These are phyloP conservation scores for Cottus gobio DNA, from an alignment of 2,113 vertebrate genomes.

Conservation along the genomic window DNA sequence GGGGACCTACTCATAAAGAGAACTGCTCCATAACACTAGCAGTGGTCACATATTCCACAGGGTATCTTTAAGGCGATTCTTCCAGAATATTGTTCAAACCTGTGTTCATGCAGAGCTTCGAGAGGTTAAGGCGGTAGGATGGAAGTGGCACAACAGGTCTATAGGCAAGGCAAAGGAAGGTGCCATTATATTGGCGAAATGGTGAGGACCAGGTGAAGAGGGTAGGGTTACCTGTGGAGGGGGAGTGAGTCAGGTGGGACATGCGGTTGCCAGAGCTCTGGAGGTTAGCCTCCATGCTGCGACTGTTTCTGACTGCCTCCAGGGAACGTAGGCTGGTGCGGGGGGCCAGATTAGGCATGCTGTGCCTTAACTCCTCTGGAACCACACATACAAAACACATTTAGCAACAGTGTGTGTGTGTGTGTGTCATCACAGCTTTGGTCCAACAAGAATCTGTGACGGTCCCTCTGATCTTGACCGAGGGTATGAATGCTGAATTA, in stretches of 20 bases:
- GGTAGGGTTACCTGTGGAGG: conserved; percentile 84
- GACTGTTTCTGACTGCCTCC: conserved; percentile 90
- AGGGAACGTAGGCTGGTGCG: conserved; percentile 88
- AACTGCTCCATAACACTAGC: background rate
- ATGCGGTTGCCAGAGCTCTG: conserved; percentile 91
- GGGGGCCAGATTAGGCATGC: conserved; percentile 93
- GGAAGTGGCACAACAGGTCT: conserved; percentile 1
- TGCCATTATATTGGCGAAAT: background rate
- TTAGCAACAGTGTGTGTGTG: conserved; percentile 38
- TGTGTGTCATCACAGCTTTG: conserved; percentile 10
- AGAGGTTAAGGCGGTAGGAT: conserved; percentile 8
- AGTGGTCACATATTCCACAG: background rate
- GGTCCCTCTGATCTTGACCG: background rate
- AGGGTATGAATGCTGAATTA: background rate
- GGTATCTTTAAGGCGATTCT: background rate
- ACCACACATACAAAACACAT: conserved; percentile 68
- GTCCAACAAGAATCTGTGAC: conserved; percentile 1
- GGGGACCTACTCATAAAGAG: background rate
- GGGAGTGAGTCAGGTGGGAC: conserved; percentile 87
- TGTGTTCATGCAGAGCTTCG: conserved; percentile 42
- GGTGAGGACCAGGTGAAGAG: conserved; percentile 56
- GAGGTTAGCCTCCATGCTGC: conserved; percentile 93
- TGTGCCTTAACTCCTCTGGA: conserved; percentile 92
- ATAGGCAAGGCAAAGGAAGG: conserved; percentile 9
- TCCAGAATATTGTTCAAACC: background rate